A percentile compares a stretch with the other conserved stretches of the same genome.
Evolutionary conservation across 2,797 vertebrate genomes (phyloP).

Genomic region (Coranthus polyacanthus): DNA sequence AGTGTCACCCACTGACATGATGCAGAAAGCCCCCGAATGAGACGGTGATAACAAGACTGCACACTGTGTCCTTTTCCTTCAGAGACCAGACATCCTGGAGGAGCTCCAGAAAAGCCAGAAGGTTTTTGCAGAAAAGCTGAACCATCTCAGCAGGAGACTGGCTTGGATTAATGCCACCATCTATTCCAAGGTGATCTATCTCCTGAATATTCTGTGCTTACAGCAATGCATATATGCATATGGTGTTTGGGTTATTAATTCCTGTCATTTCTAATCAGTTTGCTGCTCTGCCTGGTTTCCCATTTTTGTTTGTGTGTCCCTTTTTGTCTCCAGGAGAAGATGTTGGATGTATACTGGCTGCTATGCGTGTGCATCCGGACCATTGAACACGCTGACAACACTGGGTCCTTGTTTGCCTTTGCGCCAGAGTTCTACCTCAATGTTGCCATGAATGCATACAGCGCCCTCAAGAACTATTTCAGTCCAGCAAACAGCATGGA

Average conservation of each 20-base stretch:
- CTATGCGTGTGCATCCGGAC: constrained; percentile 93
- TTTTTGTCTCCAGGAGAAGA: constrained; percentile 90
- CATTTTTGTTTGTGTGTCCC: background rate
- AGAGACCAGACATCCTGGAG: constrained; percentile 94
- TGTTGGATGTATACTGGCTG: constrained; percentile 97
- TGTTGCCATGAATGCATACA: constrained; percentile 98
- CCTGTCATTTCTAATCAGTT: background rate
- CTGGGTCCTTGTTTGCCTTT: constrained; percentile 92
- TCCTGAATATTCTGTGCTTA: background rate
- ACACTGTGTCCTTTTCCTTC: constrained; percentile 23
- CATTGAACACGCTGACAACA: constrained; percentile 92
- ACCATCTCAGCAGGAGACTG: constrained; percentile 94
- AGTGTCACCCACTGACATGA: background rate
- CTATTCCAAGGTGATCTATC: constrained; percentile 92
- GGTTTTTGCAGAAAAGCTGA: constrained; percentile 97
- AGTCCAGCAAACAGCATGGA: constrained; percentile 96
- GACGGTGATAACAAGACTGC: background rate
- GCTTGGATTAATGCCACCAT: constrained; percentile 99
- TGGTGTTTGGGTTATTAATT: background rate
- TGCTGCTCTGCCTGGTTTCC: background rate
- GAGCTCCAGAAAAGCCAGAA: constrained; percentile 96
- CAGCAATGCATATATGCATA: too few species aligned
- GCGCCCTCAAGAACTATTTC: constrained; percentile 98
- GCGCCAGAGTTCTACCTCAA: constrained; percentile 98
- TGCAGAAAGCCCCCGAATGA: background rate